Evolutionary conservation across 2,797 vertebrate genomes (phyloP), one percentile per base, ranked within the genome.

Genomic region (Alcedo atthis): DNA sequence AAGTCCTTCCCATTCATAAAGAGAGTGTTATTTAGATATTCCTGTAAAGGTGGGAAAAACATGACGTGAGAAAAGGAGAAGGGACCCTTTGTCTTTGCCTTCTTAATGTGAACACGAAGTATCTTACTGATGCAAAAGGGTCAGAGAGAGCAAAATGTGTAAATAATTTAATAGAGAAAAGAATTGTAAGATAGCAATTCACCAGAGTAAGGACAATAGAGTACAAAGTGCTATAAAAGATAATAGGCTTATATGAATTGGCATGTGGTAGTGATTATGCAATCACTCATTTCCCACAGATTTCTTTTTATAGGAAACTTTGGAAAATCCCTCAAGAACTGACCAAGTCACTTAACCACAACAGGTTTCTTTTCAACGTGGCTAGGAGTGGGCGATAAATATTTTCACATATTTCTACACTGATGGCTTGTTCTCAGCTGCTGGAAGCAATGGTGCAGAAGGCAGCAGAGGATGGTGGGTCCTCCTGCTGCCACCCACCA

Each of bases 211-310:
- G 92, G 94, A 97, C 95, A 96, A 96, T 95, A 16, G 86, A 96
- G 94, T 77, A 94, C 87, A 95, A 96, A 97, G 95, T 48, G 93
- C 95, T 82, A 78, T 96, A 96, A 97, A 97, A 96, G 95, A 97
- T 97, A 97, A 98, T 96, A 96, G 83, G 87, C 96, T 97, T 96
- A 94, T 91, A 95, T 79, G 96, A 97, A 97, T 88, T 96, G 97
- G 95, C 97, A 97, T 98, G 94, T 98, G 97, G 95, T 98, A 97
- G 95, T 85, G 96, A 98, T 98, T 98, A 98, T 96, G 96, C 95
- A 98, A 97, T 97, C 96, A 88, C 78, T 95, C 96, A 93, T 97
- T 98, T 98, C 98, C 97, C 98, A 98, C 97, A 98, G 95, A 96
- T 96, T 97, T 97, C 96, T 97, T 98, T 98, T 98, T 97, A 97